A percentile compares a stretch with the other conserved stretches of the same genome.
These are phyloP conservation scores for Mimumesa dahlbomi DNA, from an alignment of 2,888 invertebrate species.

Conservation along the genomic window DNA sequence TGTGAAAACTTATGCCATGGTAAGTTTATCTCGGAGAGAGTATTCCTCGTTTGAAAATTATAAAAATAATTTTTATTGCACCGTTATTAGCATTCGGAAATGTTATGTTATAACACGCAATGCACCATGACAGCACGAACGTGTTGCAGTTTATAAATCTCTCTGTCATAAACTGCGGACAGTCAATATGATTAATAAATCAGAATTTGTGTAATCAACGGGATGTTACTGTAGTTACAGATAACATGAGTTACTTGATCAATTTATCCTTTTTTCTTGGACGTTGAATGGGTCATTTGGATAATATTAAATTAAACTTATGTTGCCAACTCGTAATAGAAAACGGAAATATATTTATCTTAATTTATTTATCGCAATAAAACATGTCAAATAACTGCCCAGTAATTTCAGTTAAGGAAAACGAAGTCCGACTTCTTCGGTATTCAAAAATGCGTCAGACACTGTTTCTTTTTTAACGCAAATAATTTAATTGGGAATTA, in stretches of 20 bases:
- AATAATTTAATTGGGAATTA: too few relatives aligned
- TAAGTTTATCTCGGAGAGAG: conserved; percentile 7
- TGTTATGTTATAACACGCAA: conserved; percentile 52
- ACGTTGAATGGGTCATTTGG: too few relatives aligned
- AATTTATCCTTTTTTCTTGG: too few relatives aligned
- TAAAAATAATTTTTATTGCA: conserved; percentile 65
- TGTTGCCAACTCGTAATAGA: too few relatives aligned
- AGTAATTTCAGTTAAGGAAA: too few relatives aligned
- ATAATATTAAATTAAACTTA: too few relatives aligned
- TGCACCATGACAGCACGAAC: conserved; percentile 15
- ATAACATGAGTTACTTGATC: not conserved
- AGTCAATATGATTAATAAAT: conserved; percentile 48
- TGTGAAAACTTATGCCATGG: conserved; percentile 58
- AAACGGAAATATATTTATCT: too few relatives aligned
- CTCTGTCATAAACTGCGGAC: conserved; percentile 26
- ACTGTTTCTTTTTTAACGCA: too few relatives aligned
- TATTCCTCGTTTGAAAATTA: conserved; percentile 30
- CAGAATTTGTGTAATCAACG: conserved; percentile 5
- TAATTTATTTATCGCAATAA: too few relatives aligned
- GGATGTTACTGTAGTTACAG: not conserved
- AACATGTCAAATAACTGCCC: too few relatives aligned
- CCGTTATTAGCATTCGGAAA: conserved; percentile 65
- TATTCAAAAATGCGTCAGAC: too few relatives aligned
- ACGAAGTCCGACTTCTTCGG: too few relatives aligned
- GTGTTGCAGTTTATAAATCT: conserved; percentile 26